These are phyloP conservation scores for Bicyclus anynana DNA, from an alignment of 1,140 invertebrate species.

Conservation along the genomic window DNA sequence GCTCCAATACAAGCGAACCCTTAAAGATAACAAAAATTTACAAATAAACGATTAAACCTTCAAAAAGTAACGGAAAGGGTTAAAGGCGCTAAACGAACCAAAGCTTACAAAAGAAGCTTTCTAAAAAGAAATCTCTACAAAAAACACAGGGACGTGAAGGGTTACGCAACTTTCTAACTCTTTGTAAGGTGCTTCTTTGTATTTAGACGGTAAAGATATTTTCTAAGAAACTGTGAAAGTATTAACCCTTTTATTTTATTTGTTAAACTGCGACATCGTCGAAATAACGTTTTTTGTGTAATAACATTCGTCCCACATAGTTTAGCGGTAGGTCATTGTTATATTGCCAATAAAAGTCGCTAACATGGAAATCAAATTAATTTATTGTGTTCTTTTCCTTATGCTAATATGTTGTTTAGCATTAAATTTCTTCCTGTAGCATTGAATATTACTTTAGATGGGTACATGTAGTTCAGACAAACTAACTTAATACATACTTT, in stretches of 20 bases:
- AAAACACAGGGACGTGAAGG: slow-evolving; percentile 53
- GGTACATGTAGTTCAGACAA: no score
- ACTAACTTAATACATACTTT: no score
- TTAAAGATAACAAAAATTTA: background rate
- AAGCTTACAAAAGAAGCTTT: slow-evolving; percentile 53
- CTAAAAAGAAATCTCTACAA: slow-evolving; percentile 55
- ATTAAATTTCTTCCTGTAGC: background rate
- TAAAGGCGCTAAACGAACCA: slow-evolving; percentile 47
- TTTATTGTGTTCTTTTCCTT: background rate
- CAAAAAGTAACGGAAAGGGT: slow-evolving; percentile 48
- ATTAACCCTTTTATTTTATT: slow-evolving; percentile 37
- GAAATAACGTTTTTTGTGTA: background rate
- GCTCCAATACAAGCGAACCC: slow-evolving; percentile 28
- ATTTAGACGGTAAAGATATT: slow-evolving; percentile 31
- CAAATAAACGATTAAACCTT: slow-evolving; percentile 1
- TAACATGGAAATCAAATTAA: background rate
- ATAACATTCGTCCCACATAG: background rate
- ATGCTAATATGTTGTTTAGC: background rate
- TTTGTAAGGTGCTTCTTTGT: slow-evolving; percentile 63
- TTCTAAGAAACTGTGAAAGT: slow-evolving; percentile 67
- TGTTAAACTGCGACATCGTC: background rate
- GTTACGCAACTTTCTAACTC: slow-evolving; percentile 75
- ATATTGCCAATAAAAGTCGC: background rate
- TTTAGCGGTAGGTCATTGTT: background rate
- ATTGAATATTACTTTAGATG: background rate